Evolutionary conservation across 2,113 vertebrate species (phyloP), one percentile per base, ranked within the genome.

Genomic region (Hypomesus transpacificus): DNA sequence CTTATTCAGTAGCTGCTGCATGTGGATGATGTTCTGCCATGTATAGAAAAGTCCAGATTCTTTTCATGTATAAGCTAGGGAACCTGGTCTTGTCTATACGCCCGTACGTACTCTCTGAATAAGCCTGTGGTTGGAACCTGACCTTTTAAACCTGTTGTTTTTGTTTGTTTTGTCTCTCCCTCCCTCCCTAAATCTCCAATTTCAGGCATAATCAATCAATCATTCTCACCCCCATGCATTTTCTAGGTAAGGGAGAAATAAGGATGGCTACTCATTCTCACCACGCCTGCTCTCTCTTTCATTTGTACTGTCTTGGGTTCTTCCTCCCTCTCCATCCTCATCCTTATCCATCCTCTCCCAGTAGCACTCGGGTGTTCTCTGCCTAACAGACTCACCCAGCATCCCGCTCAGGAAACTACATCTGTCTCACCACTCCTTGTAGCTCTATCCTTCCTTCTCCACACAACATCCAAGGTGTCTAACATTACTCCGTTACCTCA

Each of bases 221-320:
- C 95, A 95, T 95, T 97, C 93, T 95, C 93, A 95, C 92, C 91
- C 39, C 92, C 94, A 94, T 96, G 90, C 94, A 90, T 95, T 95
- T 46, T 93, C 89, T 99, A 98, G 97, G 97, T 98, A 98, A 97
- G 97, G 94, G 92, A 91, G 91, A 92, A 92, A 88, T 85, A 76
- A 87, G 78, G 83, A 79, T 69, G 68, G 17, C 57, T 59, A 17
- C 76, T 74, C 70, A 20, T 74, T 65, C 75, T 65, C 31, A 57
- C 58, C 75, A 34, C 70, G 39, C 39, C 39, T 46, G 39, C 39
- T 46, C 39, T 1, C 39, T 46, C 39, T 46, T 11, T 26, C 24
- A 26, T 7, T 46, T 46, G 9, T 46, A 46, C 39, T 46, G 39
- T 46, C 39, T 46, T 46, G 7, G 39, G 11, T 9, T 46, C 39